phyloP scores from a whole-genome alignment of 2,888 invertebrate species.

The Drosophila subquinaria region DNA sequence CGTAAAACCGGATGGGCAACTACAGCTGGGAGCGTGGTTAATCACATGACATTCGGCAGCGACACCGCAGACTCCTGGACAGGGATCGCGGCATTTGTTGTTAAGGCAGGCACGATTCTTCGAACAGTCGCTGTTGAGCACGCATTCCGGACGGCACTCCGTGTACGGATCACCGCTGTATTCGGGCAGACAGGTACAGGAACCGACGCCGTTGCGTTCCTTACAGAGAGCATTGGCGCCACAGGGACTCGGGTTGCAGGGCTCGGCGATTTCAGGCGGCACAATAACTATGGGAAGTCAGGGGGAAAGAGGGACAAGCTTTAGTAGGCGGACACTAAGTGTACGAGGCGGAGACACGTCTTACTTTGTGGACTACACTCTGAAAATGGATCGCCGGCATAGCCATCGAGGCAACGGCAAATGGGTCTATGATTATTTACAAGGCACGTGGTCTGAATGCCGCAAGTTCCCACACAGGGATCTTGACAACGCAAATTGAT shows the following conservation, averaged over 20 bases:
- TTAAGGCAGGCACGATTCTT: constrained; percentile 92
- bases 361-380: constrained; percentile 89
- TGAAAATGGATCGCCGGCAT: constrained; percentile 94
- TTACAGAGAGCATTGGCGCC: constrained; percentile 94
- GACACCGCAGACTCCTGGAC: constrained; percentile 92
- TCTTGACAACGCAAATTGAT: constrained; percentile 92
- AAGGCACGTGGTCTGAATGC: constrained; percentile 91
- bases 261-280: constrained; percentile 88
- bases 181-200: constrained; percentile 92
- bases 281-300: constrained; percentile 67
- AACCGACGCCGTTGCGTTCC: constrained; percentile 92
- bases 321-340: constrained; percentile 11
- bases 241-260: constrained; percentile 94
- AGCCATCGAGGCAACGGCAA: constrained; percentile 92
- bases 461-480: constrained; percentile 95
- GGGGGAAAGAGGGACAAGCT: constrained; percentile 23
- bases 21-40: constrained; percentile 93
- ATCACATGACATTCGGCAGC: constrained; percentile 92
- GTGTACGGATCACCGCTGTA: constrained; percentile 95
- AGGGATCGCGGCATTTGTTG: constrained; percentile 94
- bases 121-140: constrained; percentile 92
- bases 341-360: constrained; percentile 49
- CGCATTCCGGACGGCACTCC: constrained; percentile 94
- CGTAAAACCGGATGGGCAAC: constrained; percentile 91
- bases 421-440: constrained; percentile 94